Conservation (phyloP, 2,113 vertebrate species). For the Coryphaenoides rupestris region DNA sequence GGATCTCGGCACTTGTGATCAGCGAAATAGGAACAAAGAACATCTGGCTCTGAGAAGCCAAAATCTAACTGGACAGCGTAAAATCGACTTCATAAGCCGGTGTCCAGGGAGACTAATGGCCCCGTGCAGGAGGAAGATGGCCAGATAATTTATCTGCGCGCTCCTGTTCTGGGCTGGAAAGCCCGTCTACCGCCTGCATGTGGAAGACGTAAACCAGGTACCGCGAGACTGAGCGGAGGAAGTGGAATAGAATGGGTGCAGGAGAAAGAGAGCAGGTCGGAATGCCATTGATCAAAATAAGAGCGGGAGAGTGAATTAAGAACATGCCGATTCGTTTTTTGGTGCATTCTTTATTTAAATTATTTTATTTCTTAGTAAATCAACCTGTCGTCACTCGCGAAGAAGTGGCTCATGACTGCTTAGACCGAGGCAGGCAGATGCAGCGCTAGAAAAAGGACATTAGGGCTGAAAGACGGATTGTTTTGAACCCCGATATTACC, state of each 20-base stretch:
- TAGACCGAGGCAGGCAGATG: constrained; percentile 44
- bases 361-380: constrained; percentile 2
- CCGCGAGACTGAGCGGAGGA: constrained; percentile 59
- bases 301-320: constrained; percentile 29
- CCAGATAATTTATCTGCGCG: constrained; percentile 67
- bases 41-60: constrained; percentile 68
- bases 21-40: constrained; percentile 39
- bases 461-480: constrained; percentile 52
- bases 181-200: constrained; percentile 67
- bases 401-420: constrained; percentile 17
- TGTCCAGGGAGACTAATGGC: constrained; percentile 71
- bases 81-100: constrained; percentile 75
- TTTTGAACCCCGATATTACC: constrained; percentile 76
- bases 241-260: constrained; percentile 61
- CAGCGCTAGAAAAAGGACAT: constrained; percentile 37
- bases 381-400: constrained; percentile 19
- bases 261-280: constrained; percentile 41
- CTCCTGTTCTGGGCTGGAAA: constrained; percentile 64
- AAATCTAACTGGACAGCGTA: constrained; percentile 74
- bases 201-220: constrained; percentile 80
- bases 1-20: constrained; percentile 32
- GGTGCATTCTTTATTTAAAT: constrained; percentile 2
- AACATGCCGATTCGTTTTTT: constrained; percentile 16
- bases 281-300: constrained; percentile 68
- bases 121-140: constrained; percentile 57